Conservation (phyloP, 2,797 vertebrate species). For the Pseudopleuronectes americanus region DNA sequence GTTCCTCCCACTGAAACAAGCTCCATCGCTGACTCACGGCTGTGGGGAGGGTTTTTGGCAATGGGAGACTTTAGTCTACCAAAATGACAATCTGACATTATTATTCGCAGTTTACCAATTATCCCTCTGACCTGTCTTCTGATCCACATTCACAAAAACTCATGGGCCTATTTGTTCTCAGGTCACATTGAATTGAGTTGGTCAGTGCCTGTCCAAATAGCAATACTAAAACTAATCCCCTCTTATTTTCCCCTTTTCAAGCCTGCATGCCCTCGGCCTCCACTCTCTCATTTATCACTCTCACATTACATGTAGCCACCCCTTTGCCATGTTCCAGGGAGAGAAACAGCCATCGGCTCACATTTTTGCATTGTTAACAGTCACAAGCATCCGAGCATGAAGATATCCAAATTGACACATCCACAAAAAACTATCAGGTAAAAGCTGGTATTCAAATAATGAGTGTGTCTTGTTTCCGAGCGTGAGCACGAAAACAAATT, state of each 20-base stretch:
- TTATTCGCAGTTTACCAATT: slow-evolving; percentile 69
- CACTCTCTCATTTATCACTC: slow-evolving; percentile 23
- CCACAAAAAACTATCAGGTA: not conserved
- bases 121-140: slow-evolving; percentile 49
- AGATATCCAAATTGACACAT: slow-evolving; percentile 10
- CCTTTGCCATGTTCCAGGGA: not conserved
- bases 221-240: slow-evolving; percentile 57
- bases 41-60: not conserved
- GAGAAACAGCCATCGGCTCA: not conserved
- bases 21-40: too few relatives aligned
- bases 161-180: slow-evolving; percentile 48
- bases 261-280: slow-evolving; percentile 2
- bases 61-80: not conserved
- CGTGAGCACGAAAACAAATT: slow-evolving; percentile 10
- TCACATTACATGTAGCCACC: slow-evolving; percentile 2
- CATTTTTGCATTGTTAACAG: slow-evolving; percentile 10
- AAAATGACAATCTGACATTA: slow-evolving; percentile 42
- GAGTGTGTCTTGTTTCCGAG: slow-evolving; percentile 5
- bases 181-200: slow-evolving; percentile 61
- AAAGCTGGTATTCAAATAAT: slow-evolving; percentile 31
- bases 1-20: too few relatives aligned
- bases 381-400: slow-evolving; percentile 8
- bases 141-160: slow-evolving; percentile 46
- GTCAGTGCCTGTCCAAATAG: slow-evolving; percentile 54
- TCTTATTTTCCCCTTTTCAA: slow-evolving; percentile 17